These are phyloP conservation scores for Nycticorax nycticorax DNA, from an alignment of 2,113 vertebrate genomes.

Conservation along the genomic window DNA sequence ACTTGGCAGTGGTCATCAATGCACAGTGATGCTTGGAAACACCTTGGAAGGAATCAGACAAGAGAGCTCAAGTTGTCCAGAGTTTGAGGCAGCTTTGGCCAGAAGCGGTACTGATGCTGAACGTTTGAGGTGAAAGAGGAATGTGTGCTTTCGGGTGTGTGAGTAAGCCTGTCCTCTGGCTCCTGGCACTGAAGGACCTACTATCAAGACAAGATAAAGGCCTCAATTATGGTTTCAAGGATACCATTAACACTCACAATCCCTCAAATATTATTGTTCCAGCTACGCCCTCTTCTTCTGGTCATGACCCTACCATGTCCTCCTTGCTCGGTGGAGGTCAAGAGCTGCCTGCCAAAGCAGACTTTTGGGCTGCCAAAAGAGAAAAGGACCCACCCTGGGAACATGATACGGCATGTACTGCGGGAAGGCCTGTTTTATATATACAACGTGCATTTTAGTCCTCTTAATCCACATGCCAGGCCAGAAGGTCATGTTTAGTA, in stretches of 20 bases:
- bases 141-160: not conserved
- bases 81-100: not conserved
- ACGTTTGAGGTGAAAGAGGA: not conserved
- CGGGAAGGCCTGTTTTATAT: not conserved
- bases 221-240: not conserved
- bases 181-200: not conserved
- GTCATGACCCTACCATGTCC: fast-evolving
- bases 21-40: not conserved
- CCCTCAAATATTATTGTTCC: not conserved
- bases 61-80: not conserved
- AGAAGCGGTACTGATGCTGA: not conserved
- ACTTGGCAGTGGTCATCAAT: not conserved
- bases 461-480: not conserved
- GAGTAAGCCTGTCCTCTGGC: not conserved
- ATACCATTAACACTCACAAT: not conserved
- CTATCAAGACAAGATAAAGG: not conserved
- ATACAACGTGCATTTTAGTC: not conserved
- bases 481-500: not conserved
- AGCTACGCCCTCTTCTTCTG: not conserved
- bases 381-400: not conserved
- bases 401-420: fast-evolving
- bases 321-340: not conserved
- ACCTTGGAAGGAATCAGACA: not conserved
- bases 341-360: not conserved
- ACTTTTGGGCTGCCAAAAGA: not conserved